Base-by-base conservation (phyloP, 1,140 invertebrate species). In the Ceratosolen fusciceps region DNA sequence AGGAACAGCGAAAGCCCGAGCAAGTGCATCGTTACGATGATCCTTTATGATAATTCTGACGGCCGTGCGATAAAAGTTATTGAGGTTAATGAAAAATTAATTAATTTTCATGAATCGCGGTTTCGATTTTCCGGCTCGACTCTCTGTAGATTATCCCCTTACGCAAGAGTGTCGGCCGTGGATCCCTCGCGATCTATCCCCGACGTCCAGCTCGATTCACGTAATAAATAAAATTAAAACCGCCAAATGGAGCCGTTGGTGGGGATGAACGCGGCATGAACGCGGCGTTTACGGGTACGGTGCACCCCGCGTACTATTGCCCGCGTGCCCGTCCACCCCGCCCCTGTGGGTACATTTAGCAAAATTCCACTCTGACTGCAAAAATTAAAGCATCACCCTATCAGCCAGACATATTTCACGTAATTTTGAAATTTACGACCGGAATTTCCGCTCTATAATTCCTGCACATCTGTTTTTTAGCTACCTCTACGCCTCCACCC, bases 151-250 rank as follows among this genome's bases (percentile, higher is more conserved):
- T 65, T 34, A n/a, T n/a, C n/a, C 39, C 29, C 60, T 76, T 76
- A 65, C 7, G 29, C 29, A 67, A 76, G 43, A 52, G 29, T 67
- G n/a, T n/a, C n/a, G 74, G 31, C 47, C 21, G 47, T 65, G 26
- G 19, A 29, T 67, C 47, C 29, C 31, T 29, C 16, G 52, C 31
- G 47, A 56, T 58, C 31, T 29, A 71, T 58, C 21, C 62, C 1
- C 39, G 7, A 2, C 10, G 4, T n/a, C 26, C 21, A 52, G 5
- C 14, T 71, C 19, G 47, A 60, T 77, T 71, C 49, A 31, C 1
- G 77, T n/a, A 65, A 78, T 78, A 78, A 71, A 78, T 78, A 78
- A 78, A 62, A 78, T 72, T 78, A 62, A 49, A 78, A 72, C 77
- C 31, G 31, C 77, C 58, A 29, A 52, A 49, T 37, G 37, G 19